These are phyloP conservation scores for Apeira syringaria DNA, from an alignment of 2,888 invertebrate species.

Conservation along the genomic window DNA sequence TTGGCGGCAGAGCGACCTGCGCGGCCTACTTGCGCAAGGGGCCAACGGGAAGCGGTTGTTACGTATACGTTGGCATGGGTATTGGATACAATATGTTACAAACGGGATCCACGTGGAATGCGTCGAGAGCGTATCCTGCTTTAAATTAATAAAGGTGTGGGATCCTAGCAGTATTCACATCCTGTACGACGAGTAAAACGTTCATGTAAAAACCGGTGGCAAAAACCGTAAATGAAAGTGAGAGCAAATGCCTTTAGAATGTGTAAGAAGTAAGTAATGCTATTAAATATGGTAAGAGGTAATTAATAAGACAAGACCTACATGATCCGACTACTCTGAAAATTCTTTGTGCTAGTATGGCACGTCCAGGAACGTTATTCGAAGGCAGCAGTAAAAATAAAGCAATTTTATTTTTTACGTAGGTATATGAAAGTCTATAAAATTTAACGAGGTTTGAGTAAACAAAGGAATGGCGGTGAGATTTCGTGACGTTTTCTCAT, in stretches of 20 bases:
- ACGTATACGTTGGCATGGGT: too few species aligned
- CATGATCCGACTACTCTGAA: too few species aligned
- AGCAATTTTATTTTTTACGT: constrained; percentile 31
- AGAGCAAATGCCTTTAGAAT: too few species aligned
- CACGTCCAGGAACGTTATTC: constrained; percentile 12
- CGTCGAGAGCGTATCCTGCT: constrained; percentile 10
- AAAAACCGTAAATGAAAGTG: constrained; percentile 10
- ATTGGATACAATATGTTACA: constrained; percentile 18
- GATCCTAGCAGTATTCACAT: constrained; percentile 16
- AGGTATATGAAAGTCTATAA: constrained; percentile 39
- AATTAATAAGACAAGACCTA: too few species aligned
- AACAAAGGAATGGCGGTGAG: constrained; percentile 27
- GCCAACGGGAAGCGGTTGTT: constrained; percentile 66
- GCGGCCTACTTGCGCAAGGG: constrained; percentile 69
- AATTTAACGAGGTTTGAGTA: constrained; percentile 35
- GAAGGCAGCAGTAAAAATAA: constrained; percentile 28
- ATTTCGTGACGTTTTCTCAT: constrained; percentile 22
- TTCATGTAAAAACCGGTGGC: constrained; percentile 6
- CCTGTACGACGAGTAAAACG: constrained; percentile 9
- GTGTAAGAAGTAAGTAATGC: too few species aligned
- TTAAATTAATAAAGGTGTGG: constrained; percentile 2
- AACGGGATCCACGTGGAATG: constrained; percentile 10
- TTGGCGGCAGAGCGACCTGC: constrained; percentile 72
- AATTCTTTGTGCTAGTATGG: constrained; percentile 13
- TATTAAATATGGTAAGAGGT: too few species aligned